phyloP scores from a whole-genome alignment of 2,888 invertebrate species.

The Hypomecis punctinalis region DNA sequence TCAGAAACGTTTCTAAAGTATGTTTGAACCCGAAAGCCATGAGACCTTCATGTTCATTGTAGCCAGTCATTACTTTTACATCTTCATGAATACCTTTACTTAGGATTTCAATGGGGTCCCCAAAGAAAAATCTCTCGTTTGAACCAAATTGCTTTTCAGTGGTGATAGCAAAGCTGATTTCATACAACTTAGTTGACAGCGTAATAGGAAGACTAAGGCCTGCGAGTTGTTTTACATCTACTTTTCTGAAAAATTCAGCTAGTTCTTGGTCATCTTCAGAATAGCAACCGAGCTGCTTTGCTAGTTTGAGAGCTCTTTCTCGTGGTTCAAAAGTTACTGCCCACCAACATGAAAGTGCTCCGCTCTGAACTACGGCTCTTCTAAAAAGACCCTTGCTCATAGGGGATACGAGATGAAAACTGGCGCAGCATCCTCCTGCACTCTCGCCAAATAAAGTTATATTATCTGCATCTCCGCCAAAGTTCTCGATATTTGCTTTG shows the following conservation, averaged over 20 bases:
- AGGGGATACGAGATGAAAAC: conserved; percentile 71
- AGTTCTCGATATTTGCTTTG: conserved; percentile 64
- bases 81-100: conserved; percentile 74
- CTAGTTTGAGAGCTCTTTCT: conserved; percentile 68
- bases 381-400: conserved; percentile 74
- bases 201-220: conserved; percentile 45
- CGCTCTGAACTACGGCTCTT: conserved; percentile 88
- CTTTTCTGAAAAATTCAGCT: conserved; percentile 60
- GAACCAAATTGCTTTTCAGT: conserved; percentile 62
- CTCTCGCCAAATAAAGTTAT: conserved; percentile 78
- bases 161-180: conserved; percentile 51
- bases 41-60: conserved; percentile 88
- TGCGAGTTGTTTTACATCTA: conserved; percentile 55
- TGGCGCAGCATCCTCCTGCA: conserved; percentile 65
- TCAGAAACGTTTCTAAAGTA: conserved; percentile 43
- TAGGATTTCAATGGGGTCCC: conserved; percentile 60
- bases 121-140: conserved; percentile 61
- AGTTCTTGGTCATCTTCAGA: conserved; percentile 63
- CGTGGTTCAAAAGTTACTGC: conserved; percentile 75
- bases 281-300: conserved; percentile 58
- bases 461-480: conserved; percentile 73
- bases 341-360: conserved; percentile 85
- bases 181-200: conserved; percentile 45
- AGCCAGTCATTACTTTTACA: conserved; percentile 88
- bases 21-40: conserved; percentile 41